phyloP scores from a whole-genome alignment of 2,797 vertebrate genomes.

The Ctenopoma multispine region DNA sequence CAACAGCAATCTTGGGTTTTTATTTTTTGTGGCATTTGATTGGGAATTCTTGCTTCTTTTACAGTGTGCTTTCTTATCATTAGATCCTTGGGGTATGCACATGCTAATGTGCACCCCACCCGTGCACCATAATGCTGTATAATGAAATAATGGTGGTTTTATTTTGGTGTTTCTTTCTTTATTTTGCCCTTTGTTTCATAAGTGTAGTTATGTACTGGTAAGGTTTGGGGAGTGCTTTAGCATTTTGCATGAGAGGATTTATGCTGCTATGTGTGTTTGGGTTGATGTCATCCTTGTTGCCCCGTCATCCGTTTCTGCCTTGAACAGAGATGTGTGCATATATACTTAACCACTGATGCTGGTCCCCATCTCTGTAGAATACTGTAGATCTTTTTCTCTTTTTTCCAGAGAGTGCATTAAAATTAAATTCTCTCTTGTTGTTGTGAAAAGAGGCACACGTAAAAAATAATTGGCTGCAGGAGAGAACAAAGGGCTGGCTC shows the following conservation, averaged over 20 bases:
- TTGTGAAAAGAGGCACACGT: conserved; percentile 89
- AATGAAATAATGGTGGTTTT: conserved; percentile 69
- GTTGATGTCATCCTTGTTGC: conserved; percentile 78
- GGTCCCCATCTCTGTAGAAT: conserved; percentile 76
- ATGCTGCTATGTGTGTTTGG: conserved; percentile 69
- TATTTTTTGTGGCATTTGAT: conserved; percentile 81
- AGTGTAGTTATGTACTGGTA: conserved; percentile 52
- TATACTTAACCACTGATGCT: conserved; percentile 73
- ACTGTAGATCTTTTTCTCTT: conserved; percentile 70
- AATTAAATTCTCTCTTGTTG: conserved; percentile 90
- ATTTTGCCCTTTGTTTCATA: conserved; percentile 55
- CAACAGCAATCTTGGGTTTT: conserved; percentile 74
- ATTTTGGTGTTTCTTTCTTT: conserved; percentile 60
- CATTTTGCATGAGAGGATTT: conserved; percentile 72
- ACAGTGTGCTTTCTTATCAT: conserved; percentile 71
- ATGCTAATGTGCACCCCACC: conserved; percentile 62
- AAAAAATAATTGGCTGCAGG: conserved; percentile 92
- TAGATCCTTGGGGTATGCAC: conserved; percentile 56
- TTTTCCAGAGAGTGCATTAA: conserved; percentile 86
- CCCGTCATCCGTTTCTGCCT: conserved; percentile 72
- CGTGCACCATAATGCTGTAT: conserved; percentile 60
- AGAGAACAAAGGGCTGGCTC: conserved; percentile 93
- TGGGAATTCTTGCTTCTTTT: conserved; percentile 76
- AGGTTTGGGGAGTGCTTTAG: conserved; percentile 59
- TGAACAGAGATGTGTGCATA: conserved; percentile 71